Evolutionary conservation across 2,113 vertebrate species (phyloP), one percentile per base, ranked within the genome.

Genomic region (Zapus hudsonius): DNA sequence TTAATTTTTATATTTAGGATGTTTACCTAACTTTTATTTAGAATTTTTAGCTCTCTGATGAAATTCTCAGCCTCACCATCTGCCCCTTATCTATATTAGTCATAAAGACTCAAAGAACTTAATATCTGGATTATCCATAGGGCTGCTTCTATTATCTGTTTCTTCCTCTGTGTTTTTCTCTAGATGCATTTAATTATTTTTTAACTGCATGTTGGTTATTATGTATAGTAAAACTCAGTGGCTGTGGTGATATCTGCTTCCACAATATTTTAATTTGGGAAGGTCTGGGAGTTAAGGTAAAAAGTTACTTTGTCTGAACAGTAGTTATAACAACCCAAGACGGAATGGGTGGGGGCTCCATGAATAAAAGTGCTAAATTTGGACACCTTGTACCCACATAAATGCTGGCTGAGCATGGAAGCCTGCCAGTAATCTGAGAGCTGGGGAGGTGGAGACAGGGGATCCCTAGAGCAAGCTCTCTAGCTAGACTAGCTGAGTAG

Each of bases 11-110:
- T 55, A 57, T 95, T 19, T 13, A 84, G 2, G 72, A 91, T 87
- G 94, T 79, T 3, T 5, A 78, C 63, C 73, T 91, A 75, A 79
- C 73, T 84, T 38, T 70, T 81, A 74, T 76, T 89, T 91, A 84
- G n/a, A 82, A 31, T 90, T 81, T 72, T 2, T 22, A 84, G 4
- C 23, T 92, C 6, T 72, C 20, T 61, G 16, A 25, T 87, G 70
- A 93, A 79, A 84, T 86, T 91, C 3, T 91, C 36, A 47, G 1
- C 38, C 52, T 89, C 74, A 0, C 84, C n/a, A 36, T 87, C 23
- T 91, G 12, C 78, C 7, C 73, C 89, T 83, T 72, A 57, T 5
- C 61, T 13, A 38, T 75, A 70, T 59, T 89, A n/a, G 64, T 89
- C 52, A 87, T 12, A 75, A 87, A 63, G 59, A 72, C 13, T 63